Percentiles rank a stretch among this genome's conserved stretches.
Evolutionary conservation across 2,797 vertebrate genomes (phyloP).

Genomic region (Mus minutoides): DNA sequence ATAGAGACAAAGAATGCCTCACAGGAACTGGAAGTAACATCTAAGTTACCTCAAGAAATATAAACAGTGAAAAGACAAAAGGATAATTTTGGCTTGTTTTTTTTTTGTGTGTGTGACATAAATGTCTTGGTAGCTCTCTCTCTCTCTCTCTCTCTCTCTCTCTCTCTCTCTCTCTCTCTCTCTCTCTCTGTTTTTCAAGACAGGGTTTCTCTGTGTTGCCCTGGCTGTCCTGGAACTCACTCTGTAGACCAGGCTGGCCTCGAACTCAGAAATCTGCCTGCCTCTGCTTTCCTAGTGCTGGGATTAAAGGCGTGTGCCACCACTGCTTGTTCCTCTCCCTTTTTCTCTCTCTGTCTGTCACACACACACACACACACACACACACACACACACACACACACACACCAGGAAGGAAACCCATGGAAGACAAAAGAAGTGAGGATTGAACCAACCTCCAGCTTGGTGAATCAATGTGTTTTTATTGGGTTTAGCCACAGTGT

Average conservation of each 20-base stretch:
- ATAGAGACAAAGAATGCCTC: not conserved
- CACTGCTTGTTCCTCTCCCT: too few relatives aligned
- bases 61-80: not conserved
- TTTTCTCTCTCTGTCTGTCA: too few relatives aligned
- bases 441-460: not conserved
- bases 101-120: not conserved
- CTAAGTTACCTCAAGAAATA: not conserved
- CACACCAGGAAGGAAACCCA: not conserved
- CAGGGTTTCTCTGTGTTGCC: too few relatives aligned
- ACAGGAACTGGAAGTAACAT: not conserved
- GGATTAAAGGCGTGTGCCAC: too few relatives aligned
- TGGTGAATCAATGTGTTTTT: not conserved
- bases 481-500: not conserved
- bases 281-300: too few relatives aligned
- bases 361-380: not conserved
- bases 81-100: not conserved
- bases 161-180: too few relatives aligned
- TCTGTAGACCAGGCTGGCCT: too few relatives aligned
- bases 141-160: too few relatives aligned
- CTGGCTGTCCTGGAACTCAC: too few relatives aligned
- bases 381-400: not conserved
- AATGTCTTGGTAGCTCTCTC: not conserved
- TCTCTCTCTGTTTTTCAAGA: too few relatives aligned
- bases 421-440: not conserved
- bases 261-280: too few relatives aligned